Evolutionary conservation across 2,113 vertebrate species (phyloP).

Genomic region (Oncorhynchus keta): DNA sequence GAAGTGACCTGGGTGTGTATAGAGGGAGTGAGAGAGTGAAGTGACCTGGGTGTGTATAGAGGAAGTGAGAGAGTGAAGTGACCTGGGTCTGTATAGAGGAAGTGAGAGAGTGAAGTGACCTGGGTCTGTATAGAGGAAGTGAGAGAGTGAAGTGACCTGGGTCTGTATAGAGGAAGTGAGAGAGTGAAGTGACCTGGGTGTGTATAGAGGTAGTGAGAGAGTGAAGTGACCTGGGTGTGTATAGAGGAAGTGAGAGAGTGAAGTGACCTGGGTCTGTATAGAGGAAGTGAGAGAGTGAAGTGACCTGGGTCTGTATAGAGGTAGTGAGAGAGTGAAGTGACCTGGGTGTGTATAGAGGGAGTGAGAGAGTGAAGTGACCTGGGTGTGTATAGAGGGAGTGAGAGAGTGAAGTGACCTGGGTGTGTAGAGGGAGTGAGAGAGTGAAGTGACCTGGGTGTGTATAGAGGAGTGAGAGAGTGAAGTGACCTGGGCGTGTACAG

Average conservation of each 20-base stretch:
- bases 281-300: constrained; percentile 15
- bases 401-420: neutral
- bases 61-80: constrained; percentile 11
- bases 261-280: constrained; percentile 19
- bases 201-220: constrained; percentile 2
- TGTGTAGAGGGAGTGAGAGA: neutral
- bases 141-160: constrained; percentile 34
- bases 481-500: constrained; percentile 13
- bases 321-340: constrained; percentile 6
- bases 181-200: constrained; percentile 1
- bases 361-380: constrained; percentile 33
- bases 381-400: constrained; percentile 6
- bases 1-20: constrained; percentile 32
- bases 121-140: no score
- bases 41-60: constrained; percentile 15
- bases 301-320: neutral
- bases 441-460: constrained; percentile 27
- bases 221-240: constrained; percentile 26
- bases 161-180: constrained; percentile 7
- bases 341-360: no score
- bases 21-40: neutral
- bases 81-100: constrained; percentile 13
- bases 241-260: constrained; percentile 12
- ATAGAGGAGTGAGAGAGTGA: constrained; percentile 17
- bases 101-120: constrained; percentile 15